These are phyloP conservation scores for Dysdera silvatica DNA, from an alignment of 1,140 invertebrate species.

Conservation along the genomic window DNA sequence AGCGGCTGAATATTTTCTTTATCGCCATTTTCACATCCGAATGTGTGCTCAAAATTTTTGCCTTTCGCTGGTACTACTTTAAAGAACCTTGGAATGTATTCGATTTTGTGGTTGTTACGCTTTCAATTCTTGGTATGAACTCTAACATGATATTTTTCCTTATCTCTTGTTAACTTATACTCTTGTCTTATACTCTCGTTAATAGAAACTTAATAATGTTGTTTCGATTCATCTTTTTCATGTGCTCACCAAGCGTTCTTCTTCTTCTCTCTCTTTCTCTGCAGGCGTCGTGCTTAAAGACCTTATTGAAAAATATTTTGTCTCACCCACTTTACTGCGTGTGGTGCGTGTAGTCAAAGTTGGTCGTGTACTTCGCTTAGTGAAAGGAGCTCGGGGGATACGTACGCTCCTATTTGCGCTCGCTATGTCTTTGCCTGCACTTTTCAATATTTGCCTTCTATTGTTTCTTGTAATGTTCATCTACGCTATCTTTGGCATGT, in stretches of 20 bases:
- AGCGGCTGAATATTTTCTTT: conserved; percentile 92
- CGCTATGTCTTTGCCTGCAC: conserved; percentile 93
- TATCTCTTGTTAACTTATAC: too few relatives aligned
- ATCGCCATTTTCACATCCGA: conserved; percentile 96
- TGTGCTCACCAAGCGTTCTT: too few relatives aligned
- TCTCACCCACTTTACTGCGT: conserved; percentile 91
- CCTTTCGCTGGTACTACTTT: conserved; percentile 94
- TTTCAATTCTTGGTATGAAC: conserved; percentile 87
- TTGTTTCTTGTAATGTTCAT: conserved; percentile 99
- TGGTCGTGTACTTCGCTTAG: conserved; percentile 87
- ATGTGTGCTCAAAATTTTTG: conserved; percentile 95
- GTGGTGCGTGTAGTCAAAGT: conserved; percentile 97
- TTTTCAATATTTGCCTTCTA: conserved; percentile 97
- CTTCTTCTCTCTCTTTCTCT: conserved; percentile 44
- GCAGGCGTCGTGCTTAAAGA: conserved; percentile 88
- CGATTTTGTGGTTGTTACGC: conserved; percentile 97
- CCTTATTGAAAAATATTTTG: conserved; percentile 94
- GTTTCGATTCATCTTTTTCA: too few relatives aligned
- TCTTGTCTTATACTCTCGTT: too few relatives aligned
- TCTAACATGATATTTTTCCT: too few relatives aligned
- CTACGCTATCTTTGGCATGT: conserved; percentile 98
- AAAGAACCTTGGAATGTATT: conserved; percentile 99
- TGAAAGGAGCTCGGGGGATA: conserved; percentile 96
- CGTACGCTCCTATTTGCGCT: conserved; percentile 92
- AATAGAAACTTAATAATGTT: too few relatives aligned